A percentile compares a stretch with the other conserved stretches of the same genome.
phyloP scores from a whole-genome alignment of 2,888 invertebrate genomes.

The Drosophila meridiana region DNA sequence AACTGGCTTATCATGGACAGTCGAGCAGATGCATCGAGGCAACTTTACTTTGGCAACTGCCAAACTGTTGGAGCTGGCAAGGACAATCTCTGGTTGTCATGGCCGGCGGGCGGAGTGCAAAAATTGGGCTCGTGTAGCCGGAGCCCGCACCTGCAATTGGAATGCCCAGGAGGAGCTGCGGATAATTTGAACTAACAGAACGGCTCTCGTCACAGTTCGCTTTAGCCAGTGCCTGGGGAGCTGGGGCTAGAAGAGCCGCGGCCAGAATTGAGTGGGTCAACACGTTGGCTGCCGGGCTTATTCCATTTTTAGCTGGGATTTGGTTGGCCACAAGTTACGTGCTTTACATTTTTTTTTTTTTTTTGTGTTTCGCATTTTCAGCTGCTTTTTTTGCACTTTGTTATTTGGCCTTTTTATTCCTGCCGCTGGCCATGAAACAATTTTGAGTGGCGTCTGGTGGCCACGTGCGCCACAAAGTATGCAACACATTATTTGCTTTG shows the following conservation, averaged over 20 bases:
- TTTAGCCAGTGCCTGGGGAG: conserved; percentile 29
- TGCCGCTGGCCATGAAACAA: conserved; percentile 66
- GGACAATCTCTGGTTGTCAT: neutral
- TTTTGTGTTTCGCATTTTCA: conserved; percentile 25
- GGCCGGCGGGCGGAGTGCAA: neutral
- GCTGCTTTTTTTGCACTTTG: conserved; percentile 7
- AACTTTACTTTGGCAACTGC: neutral
- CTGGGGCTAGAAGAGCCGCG: neutral
- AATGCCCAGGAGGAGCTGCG: conserved; percentile 64
- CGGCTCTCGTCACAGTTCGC: conserved; percentile 38
- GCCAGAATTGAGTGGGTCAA: conserved; percentile 49
- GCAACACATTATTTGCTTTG: conserved; percentile 77
- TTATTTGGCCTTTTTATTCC: conserved; percentile 22
- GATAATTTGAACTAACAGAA: conserved; percentile 71
- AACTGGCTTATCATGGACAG: neutral
- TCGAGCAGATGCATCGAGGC: conserved; percentile 4
- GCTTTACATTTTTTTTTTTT: conserved; percentile 31
- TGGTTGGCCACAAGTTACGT: conserved; percentile 73
- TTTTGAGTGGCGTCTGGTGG: conserved; percentile 56
- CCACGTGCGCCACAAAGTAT: conserved; percentile 37
- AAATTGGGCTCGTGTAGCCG: neutral
- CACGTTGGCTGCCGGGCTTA: conserved; percentile 43
- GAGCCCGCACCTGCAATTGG: conserved; percentile 35
- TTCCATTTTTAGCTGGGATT: conserved; percentile 50
- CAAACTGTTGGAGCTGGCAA: neutral